Conservation (phyloP, 2,113 vertebrate genomes). For the Fulica atra region DNA sequence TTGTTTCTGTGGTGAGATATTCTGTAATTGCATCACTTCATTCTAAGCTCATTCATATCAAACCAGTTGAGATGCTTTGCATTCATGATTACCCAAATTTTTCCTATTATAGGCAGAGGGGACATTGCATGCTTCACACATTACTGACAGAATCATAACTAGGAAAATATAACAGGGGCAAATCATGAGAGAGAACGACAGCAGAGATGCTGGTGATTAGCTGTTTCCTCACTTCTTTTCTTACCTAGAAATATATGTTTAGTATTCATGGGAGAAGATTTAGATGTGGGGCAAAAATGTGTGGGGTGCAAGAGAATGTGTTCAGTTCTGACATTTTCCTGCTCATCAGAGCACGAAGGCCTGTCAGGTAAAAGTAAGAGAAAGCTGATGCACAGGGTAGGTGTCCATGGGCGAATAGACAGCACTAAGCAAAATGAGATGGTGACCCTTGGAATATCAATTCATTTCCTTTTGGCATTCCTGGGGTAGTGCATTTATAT, state of each 20-base stretch:
- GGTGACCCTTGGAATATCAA: not conserved
- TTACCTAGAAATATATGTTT: not conserved
- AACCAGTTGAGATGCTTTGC: not conserved
- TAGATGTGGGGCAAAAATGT: not conserved
- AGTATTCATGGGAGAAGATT: not conserved
- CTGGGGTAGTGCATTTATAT: not conserved
- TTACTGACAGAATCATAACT: not conserved
- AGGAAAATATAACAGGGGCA: not conserved
- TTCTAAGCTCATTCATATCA: not conserved
- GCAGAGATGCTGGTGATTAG: not conserved
- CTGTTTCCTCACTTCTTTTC: not conserved
- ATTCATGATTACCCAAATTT: not conserved
- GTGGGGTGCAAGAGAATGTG: not conserved
- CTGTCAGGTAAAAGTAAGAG: not conserved
- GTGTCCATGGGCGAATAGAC: not conserved
- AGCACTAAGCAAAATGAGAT: not conserved
- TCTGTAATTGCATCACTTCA: not conserved
- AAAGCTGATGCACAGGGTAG: not conserved
- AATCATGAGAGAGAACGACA: not conserved
- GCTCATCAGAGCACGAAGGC: not conserved
- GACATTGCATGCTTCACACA: not conserved
- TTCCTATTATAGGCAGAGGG: not conserved
- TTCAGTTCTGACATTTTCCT: not conserved
- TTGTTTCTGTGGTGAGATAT: not conserved
- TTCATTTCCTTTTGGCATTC: not conserved